Conservation (phyloP, 2,797 vertebrate genomes). For the Macropus fuliginosus region DNA sequence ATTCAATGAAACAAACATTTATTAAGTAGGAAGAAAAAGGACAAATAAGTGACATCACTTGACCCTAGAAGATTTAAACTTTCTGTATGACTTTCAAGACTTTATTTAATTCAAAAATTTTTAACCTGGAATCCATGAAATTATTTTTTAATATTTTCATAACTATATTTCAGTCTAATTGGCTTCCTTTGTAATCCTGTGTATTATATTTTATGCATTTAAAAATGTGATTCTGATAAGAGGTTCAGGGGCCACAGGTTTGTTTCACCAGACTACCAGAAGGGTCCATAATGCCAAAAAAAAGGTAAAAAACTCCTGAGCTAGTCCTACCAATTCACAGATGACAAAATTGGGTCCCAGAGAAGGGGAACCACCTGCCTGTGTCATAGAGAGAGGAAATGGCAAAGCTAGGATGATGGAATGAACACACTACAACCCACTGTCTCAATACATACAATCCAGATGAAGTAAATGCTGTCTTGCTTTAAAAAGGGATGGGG, state of each 20-base stretch:
- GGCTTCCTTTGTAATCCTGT: not conserved
- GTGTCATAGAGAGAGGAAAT: not conserved
- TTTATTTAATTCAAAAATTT: not conserved
- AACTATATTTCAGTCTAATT: not conserved
- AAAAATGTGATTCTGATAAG: not conserved
- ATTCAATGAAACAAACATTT: not conserved
- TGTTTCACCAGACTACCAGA: not conserved
- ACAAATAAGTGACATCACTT: not conserved
- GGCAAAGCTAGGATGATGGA: not conserved
- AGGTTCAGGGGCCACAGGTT: not conserved
- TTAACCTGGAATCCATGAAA: not conserved
- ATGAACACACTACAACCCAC: not conserved
- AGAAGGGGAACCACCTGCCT: not conserved
- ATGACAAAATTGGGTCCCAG: not conserved
- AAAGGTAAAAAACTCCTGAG: not conserved
- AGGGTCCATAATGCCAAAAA: not conserved
- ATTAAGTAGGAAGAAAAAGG: not conserved
- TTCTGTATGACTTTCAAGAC: not conserved
- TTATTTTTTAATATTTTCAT: not conserved
- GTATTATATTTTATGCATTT: not conserved
- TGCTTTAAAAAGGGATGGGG: not conserved
- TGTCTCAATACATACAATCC: not conserved
- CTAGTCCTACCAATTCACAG: not conserved
- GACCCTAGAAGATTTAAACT: not conserved
- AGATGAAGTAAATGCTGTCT: not conserved